Conservation (phyloP, 1,140 invertebrate species). For the Cotesia vestalis region DNA sequence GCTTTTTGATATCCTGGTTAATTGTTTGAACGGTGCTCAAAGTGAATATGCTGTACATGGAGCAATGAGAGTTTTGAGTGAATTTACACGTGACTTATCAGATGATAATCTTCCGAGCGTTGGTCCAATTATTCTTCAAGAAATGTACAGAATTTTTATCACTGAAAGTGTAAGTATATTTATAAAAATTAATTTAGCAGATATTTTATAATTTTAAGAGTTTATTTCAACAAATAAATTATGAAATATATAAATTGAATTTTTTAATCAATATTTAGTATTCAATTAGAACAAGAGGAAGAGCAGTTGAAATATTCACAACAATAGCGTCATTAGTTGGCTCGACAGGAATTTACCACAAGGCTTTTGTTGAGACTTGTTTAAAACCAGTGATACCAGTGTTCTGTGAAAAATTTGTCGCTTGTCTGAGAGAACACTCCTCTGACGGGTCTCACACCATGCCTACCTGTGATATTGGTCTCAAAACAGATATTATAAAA, state of each 20-base stretch:
- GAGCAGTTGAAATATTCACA: slow-evolving; percentile 76
- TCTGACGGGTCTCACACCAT: slow-evolving; percentile 59
- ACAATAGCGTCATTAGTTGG: slow-evolving; percentile 70
- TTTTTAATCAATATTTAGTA: slow-evolving; percentile 64
- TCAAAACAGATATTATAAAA: slow-evolving; percentile 80
- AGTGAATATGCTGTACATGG: slow-evolving; percentile 76
- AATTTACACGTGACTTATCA: slow-evolving; percentile 76
- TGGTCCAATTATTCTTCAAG: slow-evolving; percentile 78
- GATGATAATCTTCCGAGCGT: slow-evolving; percentile 77
- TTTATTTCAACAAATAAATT: too few relatives aligned
- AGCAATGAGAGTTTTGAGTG: slow-evolving; percentile 80
- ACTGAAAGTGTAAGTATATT: slow-evolving; percentile 68
- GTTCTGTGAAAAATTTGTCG: slow-evolving; percentile 77
- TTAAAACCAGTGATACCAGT: slow-evolving; percentile 75
- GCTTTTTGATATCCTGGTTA: slow-evolving; percentile 77
- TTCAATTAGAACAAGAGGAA: slow-evolving; percentile 69
- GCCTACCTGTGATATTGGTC: slow-evolving; percentile 70
- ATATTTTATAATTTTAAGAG: too few relatives aligned
- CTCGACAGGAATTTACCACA: slow-evolving; percentile 69
- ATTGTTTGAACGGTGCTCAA: slow-evolving; percentile 67
- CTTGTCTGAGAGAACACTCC: slow-evolving; percentile 68
- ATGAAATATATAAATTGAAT: too few relatives aligned
- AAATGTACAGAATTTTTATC: slow-evolving; percentile 80
- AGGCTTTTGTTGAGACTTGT: slow-evolving; percentile 68
- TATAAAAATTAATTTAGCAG: too few relatives aligned